Conservation (phyloP, 2,797 vertebrate genomes). For the Moxostoma hubbsi region DNA sequence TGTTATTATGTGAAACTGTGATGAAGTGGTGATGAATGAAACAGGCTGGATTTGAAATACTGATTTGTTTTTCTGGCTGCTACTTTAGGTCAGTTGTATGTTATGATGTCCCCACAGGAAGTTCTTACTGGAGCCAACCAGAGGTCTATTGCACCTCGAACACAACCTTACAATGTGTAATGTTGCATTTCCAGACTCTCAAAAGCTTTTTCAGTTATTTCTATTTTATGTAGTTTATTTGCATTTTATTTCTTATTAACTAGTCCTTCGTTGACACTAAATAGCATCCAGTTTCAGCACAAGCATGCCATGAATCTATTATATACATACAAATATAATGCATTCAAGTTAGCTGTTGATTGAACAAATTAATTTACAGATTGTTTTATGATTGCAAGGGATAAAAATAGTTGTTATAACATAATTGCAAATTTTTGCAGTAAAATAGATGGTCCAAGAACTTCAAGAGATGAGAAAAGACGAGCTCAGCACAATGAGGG, state of each 20-base stretch:
- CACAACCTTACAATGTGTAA: constrained; percentile 91
- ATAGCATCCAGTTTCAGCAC: neutral
- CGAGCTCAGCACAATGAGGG: constrained; percentile 86
- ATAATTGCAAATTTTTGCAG: constrained; percentile 17
- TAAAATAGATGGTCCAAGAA: constrained; percentile 69
- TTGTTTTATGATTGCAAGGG: neutral
- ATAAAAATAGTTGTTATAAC: constrained; percentile 5
- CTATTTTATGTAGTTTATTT: neutral
- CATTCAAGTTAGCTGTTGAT: neutral
- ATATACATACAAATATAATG: neutral
- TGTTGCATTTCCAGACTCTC: constrained; percentile 63
- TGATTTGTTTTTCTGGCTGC: neutral
- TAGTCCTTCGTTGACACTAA: no score
- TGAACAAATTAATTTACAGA: neutral
- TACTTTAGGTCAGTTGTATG: constrained; percentile 88
- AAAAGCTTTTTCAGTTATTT: neutral
- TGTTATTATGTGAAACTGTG: neutral
- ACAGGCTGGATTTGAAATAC: constrained; percentile 69
- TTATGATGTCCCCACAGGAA: constrained; percentile 97
- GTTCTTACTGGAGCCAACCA: constrained; percentile 88
- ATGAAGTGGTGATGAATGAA: constrained; percentile 71
- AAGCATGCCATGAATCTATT: neutral
- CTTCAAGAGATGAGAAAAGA: constrained; percentile 82
- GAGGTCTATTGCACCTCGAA: constrained; percentile 89
- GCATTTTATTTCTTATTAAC: neutral